Evolutionary conservation across 2,888 invertebrate species (phyloP), one percentile per base, ranked within the genome.

Genomic region (Deilephila porcellus): DNA sequence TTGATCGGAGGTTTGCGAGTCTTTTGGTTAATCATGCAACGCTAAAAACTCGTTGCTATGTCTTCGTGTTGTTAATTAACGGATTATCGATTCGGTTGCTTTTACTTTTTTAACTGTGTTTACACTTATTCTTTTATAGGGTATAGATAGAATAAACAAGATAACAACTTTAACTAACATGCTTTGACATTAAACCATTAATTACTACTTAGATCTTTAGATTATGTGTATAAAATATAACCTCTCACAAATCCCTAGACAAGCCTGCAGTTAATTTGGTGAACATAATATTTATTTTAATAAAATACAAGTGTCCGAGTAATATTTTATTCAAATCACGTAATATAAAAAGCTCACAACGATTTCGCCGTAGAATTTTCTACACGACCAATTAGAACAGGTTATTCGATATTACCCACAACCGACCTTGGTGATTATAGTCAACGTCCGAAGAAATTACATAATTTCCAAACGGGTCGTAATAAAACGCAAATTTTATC

Each of bases 381-480:
- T 63, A 59, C 19, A 63, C 52, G 60, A n/a, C 79, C 78, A 84
- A 81, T 81, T 83, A 78, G 70, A 86, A 86, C 88, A 84, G 86
- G 89, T 89, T 67, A 45, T 67, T 88, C 85, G 78, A 78, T 84
- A 82, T 85, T 86, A 85, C 81, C 84, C 82, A 86, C 85, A 80
- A 82, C 80, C 86, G 85, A 82, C 90, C 90, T 91, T 91, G 88
- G 83, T 77, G 74, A 82, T 85, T 83, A 79, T 84, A 83, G 85
- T 88, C 87, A 89, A 90, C 90, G 90, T 88, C 85, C 82, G 81
- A 86, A 81, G 83, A 20, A 86, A 88, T 89, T 88, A 89, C 82
- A 88, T 89, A 89, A 90, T 87, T 86, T 83, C 79, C 82, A 79
- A 85, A 88, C 87, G 82, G 82, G 85, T 85, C 81, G 82, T 76